Percentiles rank a stretch among this genome's conserved stretches.
Evolutionary conservation across 2,113 vertebrate genomes (phyloP).

Genomic region (Poeciliopsis prolifica): DNA sequence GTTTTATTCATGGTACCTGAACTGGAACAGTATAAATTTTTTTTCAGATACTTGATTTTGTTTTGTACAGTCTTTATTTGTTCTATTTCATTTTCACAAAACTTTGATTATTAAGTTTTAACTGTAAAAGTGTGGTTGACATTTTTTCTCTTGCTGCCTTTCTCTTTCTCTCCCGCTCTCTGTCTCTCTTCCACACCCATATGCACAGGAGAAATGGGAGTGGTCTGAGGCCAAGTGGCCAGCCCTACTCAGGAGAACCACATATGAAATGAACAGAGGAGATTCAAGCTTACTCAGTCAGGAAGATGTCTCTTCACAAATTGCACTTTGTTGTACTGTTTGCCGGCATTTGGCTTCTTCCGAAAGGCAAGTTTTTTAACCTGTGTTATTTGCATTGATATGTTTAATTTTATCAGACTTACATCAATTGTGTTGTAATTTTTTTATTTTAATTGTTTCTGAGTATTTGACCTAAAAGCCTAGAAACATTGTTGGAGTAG

Average conservation of each 20-base stretch:
- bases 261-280: neutral
- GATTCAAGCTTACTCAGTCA: neutral
- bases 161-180: too few species aligned
- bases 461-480: neutral
- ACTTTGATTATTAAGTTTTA: too few species aligned
- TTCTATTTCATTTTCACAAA: too few species aligned
- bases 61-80: too few species aligned
- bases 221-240: neutral
- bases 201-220: slow-evolving; percentile 1
- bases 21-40: too few species aligned
- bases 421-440: neutral
- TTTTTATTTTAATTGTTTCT: neutral
- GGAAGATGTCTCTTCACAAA: neutral
- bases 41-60: too few species aligned
- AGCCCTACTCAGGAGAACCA: neutral
- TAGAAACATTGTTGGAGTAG: neutral
- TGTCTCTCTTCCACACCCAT: too few species aligned
- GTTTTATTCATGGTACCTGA: too few species aligned
- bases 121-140: too few species aligned
- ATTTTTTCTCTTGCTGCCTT: too few species aligned
- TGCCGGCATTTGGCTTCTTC: slow-evolving; percentile 45
- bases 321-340: slow-evolving; percentile 52
- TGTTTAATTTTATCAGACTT: neutral
- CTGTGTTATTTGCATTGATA: neutral
- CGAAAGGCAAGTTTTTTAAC: slow-evolving; percentile 45